Conservation (phyloP, 2,888 invertebrate genomes). For the Chymomyza caudatula region DNA sequence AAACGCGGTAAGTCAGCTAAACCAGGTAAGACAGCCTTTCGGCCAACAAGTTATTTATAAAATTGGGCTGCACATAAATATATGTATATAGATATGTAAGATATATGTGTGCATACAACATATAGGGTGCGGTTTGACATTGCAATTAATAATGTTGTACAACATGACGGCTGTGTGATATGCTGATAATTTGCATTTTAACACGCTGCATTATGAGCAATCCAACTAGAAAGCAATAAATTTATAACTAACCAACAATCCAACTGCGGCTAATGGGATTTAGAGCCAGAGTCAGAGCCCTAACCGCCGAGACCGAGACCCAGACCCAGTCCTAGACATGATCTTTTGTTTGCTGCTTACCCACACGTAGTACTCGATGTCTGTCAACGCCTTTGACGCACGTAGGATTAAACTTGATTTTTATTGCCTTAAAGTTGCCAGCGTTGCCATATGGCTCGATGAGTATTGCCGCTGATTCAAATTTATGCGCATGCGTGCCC, state of each 20-base stretch:
- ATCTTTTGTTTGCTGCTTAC: slow-evolving; percentile 29
- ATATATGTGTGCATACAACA: not conserved
- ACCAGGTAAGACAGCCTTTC: slow-evolving; percentile 2
- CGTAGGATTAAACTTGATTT: slow-evolving; percentile 72
- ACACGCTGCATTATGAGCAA: slow-evolving; percentile 23
- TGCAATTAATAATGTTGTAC: slow-evolving; percentile 65
- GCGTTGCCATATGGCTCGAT: slow-evolving; percentile 57
- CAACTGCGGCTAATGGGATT: not conserved
- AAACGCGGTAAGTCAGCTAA: not conserved
- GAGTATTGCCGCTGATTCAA: slow-evolving; percentile 26
- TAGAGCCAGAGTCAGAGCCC: not conserved
- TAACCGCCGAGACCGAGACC: not conserved
- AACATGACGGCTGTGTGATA: slow-evolving; percentile 31
- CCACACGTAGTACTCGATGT: slow-evolving; percentile 44
- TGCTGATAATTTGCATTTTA: slow-evolving; percentile 58
- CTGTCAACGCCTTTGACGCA: slow-evolving; percentile 67
- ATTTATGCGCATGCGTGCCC: slow-evolving; percentile 63
- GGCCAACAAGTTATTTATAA: slow-evolving; percentile 36
- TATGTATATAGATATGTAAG: not conserved
- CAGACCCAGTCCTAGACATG: not conserved
- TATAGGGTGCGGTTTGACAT: slow-evolving; percentile 67
- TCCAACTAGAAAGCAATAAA: not conserved
- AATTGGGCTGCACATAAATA: slow-evolving; percentile 27
- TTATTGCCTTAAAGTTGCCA: slow-evolving; percentile 51
- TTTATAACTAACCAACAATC: not conserved